phyloP scores from a whole-genome alignment of 2,888 invertebrate genomes.

The Gymnosoma rotundatum region DNA sequence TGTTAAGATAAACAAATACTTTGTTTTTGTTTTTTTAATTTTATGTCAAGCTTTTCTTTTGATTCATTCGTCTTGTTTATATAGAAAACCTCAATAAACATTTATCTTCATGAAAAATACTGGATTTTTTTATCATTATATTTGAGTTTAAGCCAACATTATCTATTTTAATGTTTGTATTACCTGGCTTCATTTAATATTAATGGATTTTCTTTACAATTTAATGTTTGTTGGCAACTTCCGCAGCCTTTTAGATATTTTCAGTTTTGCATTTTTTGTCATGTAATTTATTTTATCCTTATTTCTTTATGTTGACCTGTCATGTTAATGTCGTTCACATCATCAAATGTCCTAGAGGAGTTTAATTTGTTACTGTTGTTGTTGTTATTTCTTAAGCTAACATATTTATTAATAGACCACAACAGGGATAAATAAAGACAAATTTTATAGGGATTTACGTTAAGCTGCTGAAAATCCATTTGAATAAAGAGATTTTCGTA shows the following conservation, averaged over 20 bases:
- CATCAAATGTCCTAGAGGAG: slow-evolving; percentile 68
- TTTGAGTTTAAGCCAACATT: slow-evolving; percentile 65
- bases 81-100: slow-evolving; percentile 55
- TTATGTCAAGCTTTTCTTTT: slow-evolving; percentile 10
- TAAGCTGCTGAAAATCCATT: slow-evolving; percentile 23
- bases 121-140: slow-evolving; percentile 17
- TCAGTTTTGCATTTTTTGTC: slow-evolving; percentile 26
- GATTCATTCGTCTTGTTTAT: slow-evolving; percentile 6
- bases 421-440: slow-evolving; percentile 48
- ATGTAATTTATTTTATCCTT: slow-evolving; percentile 39
- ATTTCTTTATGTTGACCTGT: slow-evolving; percentile 65
- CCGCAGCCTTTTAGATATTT: slow-evolving; percentile 55
- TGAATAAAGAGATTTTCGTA: slow-evolving; percentile 31
- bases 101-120: slow-evolving; percentile 63
- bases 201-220: slow-evolving; percentile 69
- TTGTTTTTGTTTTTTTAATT: neutral
- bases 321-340: slow-evolving; percentile 70
- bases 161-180: slow-evolving; percentile 69
- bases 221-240: slow-evolving; percentile 58
- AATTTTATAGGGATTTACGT: slow-evolving; percentile 21
- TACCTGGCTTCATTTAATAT: slow-evolving; percentile 70
- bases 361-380: slow-evolving; percentile 35
- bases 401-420: slow-evolving; percentile 63
- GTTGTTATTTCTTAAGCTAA: slow-evolving; percentile 4
- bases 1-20: slow-evolving; percentile 47